Conservation (phyloP, 2,888 invertebrate species). For the Pyrrhia umbra region DNA sequence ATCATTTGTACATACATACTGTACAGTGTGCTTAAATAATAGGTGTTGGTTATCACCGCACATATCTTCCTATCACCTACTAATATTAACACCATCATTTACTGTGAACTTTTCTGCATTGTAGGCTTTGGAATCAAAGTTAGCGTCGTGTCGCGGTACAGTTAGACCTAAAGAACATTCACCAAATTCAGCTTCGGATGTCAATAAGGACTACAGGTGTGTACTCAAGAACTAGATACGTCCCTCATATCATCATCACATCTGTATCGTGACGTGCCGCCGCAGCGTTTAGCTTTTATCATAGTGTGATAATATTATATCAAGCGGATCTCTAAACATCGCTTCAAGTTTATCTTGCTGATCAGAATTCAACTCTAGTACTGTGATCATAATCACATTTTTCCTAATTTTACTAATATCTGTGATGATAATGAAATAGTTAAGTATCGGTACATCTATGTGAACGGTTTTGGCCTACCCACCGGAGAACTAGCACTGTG, state of each 20-base stretch:
- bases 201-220: constrained; percentile 90
- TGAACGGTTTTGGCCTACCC: constrained; percentile 82
- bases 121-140: constrained; percentile 93
- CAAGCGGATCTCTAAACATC: constrained; percentile 65
- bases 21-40: constrained; percentile 50
- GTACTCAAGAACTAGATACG: constrained; percentile 87
- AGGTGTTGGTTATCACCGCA: constrained; percentile 73
- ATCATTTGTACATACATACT: constrained; percentile 46
- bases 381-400: constrained; percentile 82
- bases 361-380: constrained; percentile 71
- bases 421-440: constrained; percentile 86
- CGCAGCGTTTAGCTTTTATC: constrained; percentile 65
- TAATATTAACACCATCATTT: constrained; percentile 88
- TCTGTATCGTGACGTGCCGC: constrained; percentile 64
- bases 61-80: constrained; percentile 76
- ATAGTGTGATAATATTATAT: constrained; percentile 70
- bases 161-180: constrained; percentile 90
- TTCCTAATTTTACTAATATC: constrained; percentile 85
- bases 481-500: constrained; percentile 74
- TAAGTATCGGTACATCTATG: constrained; percentile 75
- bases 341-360: constrained; percentile 73
- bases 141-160: constrained; percentile 91
- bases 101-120: constrained; percentile 88
- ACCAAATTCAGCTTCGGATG: constrained; percentile 86
- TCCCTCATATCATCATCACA: constrained; percentile 64